A percentile compares a stretch with the other conserved stretches of the same genome.
These are phyloP conservation scores for Euleptes europaea DNA, from an alignment of 2,113 vertebrate species.

Conservation along the genomic window DNA sequence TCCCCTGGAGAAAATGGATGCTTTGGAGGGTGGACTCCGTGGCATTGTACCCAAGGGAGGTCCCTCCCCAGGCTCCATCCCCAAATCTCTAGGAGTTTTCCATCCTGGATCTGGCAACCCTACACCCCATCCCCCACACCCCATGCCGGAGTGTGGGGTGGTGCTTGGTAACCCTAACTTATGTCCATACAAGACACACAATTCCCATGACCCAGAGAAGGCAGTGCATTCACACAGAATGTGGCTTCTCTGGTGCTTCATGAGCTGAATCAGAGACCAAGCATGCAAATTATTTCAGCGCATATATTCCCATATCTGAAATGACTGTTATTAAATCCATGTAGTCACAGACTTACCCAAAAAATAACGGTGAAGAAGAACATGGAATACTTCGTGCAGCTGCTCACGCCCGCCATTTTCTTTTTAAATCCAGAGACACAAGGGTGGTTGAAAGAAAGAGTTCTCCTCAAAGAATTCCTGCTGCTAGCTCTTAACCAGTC, in stretches of 20 bases:
- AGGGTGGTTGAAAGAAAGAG: background rate
- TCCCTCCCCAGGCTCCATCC: too few species aligned
- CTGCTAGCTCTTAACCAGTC: constrained; percentile 15
- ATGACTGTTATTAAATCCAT: background rate
- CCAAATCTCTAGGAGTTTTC: too few species aligned
- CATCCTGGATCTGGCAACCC: too few species aligned
- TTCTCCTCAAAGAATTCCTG: background rate
- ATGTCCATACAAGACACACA: background rate
- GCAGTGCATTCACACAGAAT: background rate
- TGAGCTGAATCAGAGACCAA: background rate
- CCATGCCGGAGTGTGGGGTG: too few species aligned
- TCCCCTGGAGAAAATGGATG: too few species aligned
- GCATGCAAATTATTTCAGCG: background rate
- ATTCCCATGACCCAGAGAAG: background rate
- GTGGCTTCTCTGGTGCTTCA: background rate
- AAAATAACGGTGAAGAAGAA: constrained; percentile 92
- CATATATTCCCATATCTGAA: background rate
- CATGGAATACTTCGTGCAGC: constrained; percentile 85
- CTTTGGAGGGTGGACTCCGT: too few species aligned
- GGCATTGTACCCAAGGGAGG: too few species aligned
- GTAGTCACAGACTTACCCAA: constrained; percentile 79
- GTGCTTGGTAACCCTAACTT: background rate
- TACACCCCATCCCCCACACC: too few species aligned
- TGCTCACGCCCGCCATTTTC: constrained; percentile 85
- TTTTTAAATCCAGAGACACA: background rate